phyloP scores from a whole-genome alignment of 2,113 vertebrate species.

The sheep (Ovis aries) region ARS-UI_Ramb_v3.0 NC_056080.1:28685001-28685500 shows the following conservation, averaged over 20 bases:
- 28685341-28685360: neutral
- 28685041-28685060: conserved; percentile 19
- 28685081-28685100: conserved; percentile 16
- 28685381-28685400: neutral
- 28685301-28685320: conserved; percentile 13
- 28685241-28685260: neutral
- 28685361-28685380: neutral
- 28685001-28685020: neutral
- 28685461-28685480: neutral
- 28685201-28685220: neutral
- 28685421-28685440: neutral
- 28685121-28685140: conserved; percentile 54
- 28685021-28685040: conserved; percentile 12
- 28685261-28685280: neutral
- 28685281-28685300: neutral
- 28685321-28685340: neutral
- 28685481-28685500: neutral
- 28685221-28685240: neutral
- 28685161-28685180: conserved; percentile 26
- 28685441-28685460: neutral
- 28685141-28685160: conserved; percentile 23
- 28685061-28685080: neutral
- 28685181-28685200: neutral
- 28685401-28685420: neutral
- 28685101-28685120: neutral